Base-by-base conservation (phyloP, 2,888 invertebrate genomes). In the Odontocolon sp. region DNA sequence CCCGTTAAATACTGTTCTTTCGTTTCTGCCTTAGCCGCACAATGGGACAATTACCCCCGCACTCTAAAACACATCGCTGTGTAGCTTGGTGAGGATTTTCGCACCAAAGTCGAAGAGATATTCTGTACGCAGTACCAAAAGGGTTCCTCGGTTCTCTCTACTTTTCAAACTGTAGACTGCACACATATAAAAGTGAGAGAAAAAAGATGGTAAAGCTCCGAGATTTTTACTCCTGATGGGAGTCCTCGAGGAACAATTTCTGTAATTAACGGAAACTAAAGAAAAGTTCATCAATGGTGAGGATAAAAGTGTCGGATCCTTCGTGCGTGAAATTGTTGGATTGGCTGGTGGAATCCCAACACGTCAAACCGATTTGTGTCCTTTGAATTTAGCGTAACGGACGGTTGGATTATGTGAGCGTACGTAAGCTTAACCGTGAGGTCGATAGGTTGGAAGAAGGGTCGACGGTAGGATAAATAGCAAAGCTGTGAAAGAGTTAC, bases 1-100 rank as follows among this genome's bases (percentile, higher is more conserved):
- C n/a, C n/a, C 63, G 56, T 72, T 72, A 77, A 77, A 72, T 54
- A 68, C 61, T 52, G 72, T 72, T 77, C 67, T 77, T 72, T 77
- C 72, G 68, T 72, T 77, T 72, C 50, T 56, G 63, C 63, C 40
- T 42, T 72, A 47, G 31, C 54, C 76, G 67, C 63, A 72, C 72
- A 72, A 68, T 77, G 50, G 67, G 50, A 72, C 61, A 77, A 77
- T 77, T 77, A 68, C 63, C 61, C 72, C 47, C 16, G 21, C 63
- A 11, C 14, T 11, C 18, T 14, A 16, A 31, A 42, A 40, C 28
- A 26, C 40, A 23, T n/a, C 42, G 9, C 33, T 33, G 47, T 9
- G 4, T 11, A 26, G 42, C 68, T 36, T 28, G 28, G n/a, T n/a
- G 72, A 63, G 56, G 57, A 63, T 31, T 63, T 63, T 63, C 47